Evolutionary conservation across 1,140 invertebrate genomes (phyloP).

Genomic region (Apis laboriosa): DNA sequence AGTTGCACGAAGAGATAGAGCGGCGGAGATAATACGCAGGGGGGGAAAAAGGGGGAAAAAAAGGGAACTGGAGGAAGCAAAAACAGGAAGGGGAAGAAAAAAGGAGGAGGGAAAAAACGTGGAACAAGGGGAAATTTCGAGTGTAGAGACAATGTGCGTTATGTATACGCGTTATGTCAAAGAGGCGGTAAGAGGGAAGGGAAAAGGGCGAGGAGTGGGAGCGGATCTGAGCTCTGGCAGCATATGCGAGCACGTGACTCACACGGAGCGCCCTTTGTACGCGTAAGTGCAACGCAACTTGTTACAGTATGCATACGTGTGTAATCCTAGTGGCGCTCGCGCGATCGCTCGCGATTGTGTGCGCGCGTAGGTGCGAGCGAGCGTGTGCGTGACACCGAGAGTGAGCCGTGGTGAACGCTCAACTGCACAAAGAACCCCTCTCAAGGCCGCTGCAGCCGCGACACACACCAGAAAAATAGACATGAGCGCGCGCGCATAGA

Average conservation of each 20-base stretch:
- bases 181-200: background rate
- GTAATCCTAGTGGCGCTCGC: constrained; percentile 18
- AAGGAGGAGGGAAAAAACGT: background rate
- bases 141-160: constrained; percentile 21
- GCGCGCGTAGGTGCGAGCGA: constrained; percentile 24
- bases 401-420: constrained; percentile 70
- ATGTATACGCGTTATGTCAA: constrained; percentile 24
- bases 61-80: background rate
- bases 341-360: constrained; percentile 27
- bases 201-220: constrained; percentile 8
- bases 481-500: constrained; percentile 42
- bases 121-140: constrained; percentile 15
- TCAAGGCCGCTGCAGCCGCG: constrained; percentile 76
- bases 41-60: background rate
- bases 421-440: constrained; percentile 79
- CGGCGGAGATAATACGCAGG: background rate
- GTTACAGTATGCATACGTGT: constrained; percentile 66
- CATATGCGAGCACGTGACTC: constrained; percentile 75
- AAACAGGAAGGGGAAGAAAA: background rate
- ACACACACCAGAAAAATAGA: constrained; percentile 42
- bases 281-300: constrained; percentile 68
- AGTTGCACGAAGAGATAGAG: background rate
- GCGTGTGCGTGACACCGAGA: constrained; percentile 49
- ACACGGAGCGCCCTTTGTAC: constrained; percentile 75
- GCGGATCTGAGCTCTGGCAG: constrained; percentile 52